Evolutionary conservation across 2,888 invertebrate genomes (phyloP).

Genomic region (Escarpia spicata): DNA sequence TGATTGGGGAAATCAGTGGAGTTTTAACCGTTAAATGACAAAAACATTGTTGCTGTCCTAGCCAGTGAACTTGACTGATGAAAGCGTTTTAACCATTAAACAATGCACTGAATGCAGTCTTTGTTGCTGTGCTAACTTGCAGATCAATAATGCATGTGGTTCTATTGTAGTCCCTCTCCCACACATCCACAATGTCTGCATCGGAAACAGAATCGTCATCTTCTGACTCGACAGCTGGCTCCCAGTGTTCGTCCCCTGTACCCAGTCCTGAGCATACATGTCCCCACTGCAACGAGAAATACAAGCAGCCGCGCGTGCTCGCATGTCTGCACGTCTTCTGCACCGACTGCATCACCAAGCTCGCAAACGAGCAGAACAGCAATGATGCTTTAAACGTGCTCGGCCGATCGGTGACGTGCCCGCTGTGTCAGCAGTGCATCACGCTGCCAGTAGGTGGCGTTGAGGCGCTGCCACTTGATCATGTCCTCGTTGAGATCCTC

Average conservation of each 20-base stretch:
- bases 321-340: conserved; percentile 96
- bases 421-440: background rate
- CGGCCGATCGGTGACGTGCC: background rate
- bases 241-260: background rate
- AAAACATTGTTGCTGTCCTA: too few relatives aligned
- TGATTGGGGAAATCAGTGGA: too few relatives aligned
- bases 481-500: conserved; percentile 76
- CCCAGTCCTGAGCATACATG: conserved; percentile 43
- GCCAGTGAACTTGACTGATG: too few relatives aligned
- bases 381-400: background rate
- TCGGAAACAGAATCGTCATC: background rate
- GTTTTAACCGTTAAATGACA: too few relatives aligned
- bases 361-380: conserved; percentile 67
- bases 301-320: conserved; percentile 85
- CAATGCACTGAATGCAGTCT: background rate
- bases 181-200: background rate
- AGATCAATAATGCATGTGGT: background rate
- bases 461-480: conserved; percentile 84
- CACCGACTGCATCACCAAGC: conserved; percentile 87
- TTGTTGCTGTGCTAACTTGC: background rate
- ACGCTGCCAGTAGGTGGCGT: conserved; percentile 65
- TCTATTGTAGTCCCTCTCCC: background rate
- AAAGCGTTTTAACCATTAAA: too few relatives aligned
- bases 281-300: conserved; percentile 67
- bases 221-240: background rate